Percentiles rank a stretch among this genome's conserved stretches.
phyloP scores from a whole-genome alignment of 2,797 vertebrate genomes.

The Macropus fuliginosus region DNA sequence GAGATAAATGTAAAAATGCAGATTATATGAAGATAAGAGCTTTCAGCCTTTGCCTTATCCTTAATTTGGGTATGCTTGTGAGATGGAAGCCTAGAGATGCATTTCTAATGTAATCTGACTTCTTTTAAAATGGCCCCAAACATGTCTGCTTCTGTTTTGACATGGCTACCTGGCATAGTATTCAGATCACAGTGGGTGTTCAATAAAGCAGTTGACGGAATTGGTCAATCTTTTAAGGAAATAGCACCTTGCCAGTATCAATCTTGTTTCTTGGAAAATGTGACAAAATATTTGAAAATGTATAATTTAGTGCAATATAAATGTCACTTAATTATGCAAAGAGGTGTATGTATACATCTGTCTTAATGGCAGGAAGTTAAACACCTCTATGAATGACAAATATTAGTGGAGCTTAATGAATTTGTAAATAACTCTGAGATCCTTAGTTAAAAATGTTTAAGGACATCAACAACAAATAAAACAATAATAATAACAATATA shows the following conservation, averaged over 20 bases:
- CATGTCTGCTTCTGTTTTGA: not conserved
- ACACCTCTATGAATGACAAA: not conserved
- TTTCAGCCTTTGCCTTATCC: not conserved
- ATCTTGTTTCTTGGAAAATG: not conserved
- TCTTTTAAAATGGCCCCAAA: conserved; percentile 6
- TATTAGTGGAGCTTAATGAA: not conserved
- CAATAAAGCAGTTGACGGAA: not conserved
- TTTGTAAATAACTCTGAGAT: not conserved
- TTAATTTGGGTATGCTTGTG: not conserved
- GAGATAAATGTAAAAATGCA: not conserved
- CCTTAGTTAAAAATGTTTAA: not conserved
- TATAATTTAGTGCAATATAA: not conserved
- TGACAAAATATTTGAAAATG: not conserved
- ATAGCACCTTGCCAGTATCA: not conserved
- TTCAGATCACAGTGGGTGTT: not conserved
- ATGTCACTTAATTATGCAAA: not conserved
- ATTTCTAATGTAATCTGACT: conserved; percentile 9
- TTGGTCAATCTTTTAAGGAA: conserved; percentile 3
- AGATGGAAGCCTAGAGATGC: not conserved
- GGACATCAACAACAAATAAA: not conserved
- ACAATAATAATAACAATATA: not conserved
- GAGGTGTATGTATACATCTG: not conserved
- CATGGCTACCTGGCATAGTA: not conserved
- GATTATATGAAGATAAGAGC: not conserved
- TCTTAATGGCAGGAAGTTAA: not conserved